phyloP scores from a whole-genome alignment of 2,797 vertebrate species.

The Cryptoblepharus egeriae region DNA sequence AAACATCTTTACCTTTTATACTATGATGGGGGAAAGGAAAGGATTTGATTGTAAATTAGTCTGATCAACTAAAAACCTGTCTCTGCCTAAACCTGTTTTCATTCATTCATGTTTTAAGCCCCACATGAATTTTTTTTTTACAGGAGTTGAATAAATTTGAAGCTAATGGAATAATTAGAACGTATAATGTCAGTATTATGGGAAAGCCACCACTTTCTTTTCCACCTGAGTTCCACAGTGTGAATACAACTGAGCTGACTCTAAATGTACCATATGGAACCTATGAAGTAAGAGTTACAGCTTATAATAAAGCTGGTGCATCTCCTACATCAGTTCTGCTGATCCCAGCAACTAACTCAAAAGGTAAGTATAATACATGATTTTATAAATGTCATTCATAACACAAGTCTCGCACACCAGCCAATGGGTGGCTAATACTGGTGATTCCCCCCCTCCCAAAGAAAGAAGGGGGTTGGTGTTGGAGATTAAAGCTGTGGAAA shows the following conservation, averaged over 20 bases:
- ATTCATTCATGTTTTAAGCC: neutral
- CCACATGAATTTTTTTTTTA: constrained; percentile 46
- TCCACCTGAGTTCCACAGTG: constrained; percentile 42
- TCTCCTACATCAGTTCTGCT: constrained; percentile 78
- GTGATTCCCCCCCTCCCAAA: too few relatives aligned
- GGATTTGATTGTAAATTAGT: neutral
- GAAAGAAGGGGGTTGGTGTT: too few relatives aligned
- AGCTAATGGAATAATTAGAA: constrained; percentile 85
- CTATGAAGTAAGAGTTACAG: constrained; percentile 72
- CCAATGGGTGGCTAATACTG: too few relatives aligned
- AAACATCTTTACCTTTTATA: too few relatives aligned
- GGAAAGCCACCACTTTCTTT: constrained; percentile 40
- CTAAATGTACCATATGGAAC: constrained; percentile 62
- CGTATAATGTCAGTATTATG: constrained; percentile 78
- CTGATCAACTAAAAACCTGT: neutral
- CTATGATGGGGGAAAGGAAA: too few relatives aligned
- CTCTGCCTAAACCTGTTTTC: neutral
- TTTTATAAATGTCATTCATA: constrained; percentile 9
- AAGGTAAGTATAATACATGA: constrained; percentile 66
- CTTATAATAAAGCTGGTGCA: constrained; percentile 79
- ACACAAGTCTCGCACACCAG: too few relatives aligned
- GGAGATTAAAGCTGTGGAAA: too few relatives aligned
- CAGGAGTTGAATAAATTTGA: constrained; percentile 80
- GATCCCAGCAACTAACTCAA: constrained; percentile 71
- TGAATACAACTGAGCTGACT: constrained; percentile 65